phyloP scores from a whole-genome alignment of 2,888 invertebrate genomes.

The Muschampia plurimacula region DNA sequence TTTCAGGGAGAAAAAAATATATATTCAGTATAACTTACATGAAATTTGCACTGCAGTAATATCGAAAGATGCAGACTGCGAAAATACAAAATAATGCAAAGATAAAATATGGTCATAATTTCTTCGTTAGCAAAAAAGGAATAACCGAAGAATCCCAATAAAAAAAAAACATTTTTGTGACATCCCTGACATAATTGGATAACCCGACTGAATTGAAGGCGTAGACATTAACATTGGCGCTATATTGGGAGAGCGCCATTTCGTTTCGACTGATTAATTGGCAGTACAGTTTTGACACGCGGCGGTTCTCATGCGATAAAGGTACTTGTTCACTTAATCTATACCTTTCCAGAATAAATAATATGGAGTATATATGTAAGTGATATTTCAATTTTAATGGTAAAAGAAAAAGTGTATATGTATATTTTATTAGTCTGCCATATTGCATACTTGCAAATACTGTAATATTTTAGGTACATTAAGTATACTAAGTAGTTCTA shows the following conservation, averaged over 20 bases:
- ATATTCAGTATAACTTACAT: too few relatives aligned
- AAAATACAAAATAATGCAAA: too few relatives aligned
- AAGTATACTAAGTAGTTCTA: too few relatives aligned
- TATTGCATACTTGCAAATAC: too few relatives aligned
- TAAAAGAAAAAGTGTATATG: too few relatives aligned
- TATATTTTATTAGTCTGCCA: too few relatives aligned
- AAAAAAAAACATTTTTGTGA: background rate
- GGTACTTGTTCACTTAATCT: background rate
- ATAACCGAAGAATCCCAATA: background rate
- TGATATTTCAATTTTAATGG: background rate
- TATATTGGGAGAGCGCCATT: conserved; percentile 18
- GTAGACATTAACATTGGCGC: conserved; percentile 21
- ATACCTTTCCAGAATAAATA: background rate
- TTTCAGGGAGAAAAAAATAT: too few relatives aligned
- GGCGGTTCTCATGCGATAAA: background rate
- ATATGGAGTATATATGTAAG: background rate
- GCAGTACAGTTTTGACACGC: conserved; percentile 9
- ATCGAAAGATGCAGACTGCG: too few relatives aligned
- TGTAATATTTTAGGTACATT: too few relatives aligned
- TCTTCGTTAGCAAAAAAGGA: background rate
- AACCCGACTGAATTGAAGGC: conserved; percentile 23
- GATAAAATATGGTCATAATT: too few relatives aligned
- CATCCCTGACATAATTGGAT: conserved; percentile 30
- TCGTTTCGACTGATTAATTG: conserved; percentile 31
- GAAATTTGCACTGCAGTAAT: too few relatives aligned